Conservation (phyloP, 2,113 vertebrate species). For the Chionomys nivalis region DNA sequence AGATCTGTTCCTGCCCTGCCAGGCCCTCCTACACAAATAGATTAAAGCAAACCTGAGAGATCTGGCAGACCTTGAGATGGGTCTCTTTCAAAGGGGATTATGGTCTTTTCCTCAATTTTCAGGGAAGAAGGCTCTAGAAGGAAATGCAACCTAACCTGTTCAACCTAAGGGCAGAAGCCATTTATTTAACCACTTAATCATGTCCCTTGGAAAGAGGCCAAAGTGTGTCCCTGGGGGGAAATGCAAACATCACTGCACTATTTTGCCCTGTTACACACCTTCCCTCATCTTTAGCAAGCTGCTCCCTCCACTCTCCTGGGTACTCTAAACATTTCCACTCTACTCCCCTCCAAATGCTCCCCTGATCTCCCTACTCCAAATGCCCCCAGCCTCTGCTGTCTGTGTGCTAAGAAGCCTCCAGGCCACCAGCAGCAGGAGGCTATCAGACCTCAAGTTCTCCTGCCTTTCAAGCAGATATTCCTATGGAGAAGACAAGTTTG, state of each 20-base stretch:
- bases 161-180: conserved; percentile 12
- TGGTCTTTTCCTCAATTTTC: neutral
- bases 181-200: neutral
- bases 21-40: conserved; percentile 50
- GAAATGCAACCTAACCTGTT: conserved; percentile 51
- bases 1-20: neutral
- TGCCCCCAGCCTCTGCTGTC: neutral
- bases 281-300: neutral
- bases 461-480: neutral
- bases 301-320: neutral
- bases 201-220: neutral
- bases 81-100: conserved; percentile 47
- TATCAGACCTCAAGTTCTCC: neutral
- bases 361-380: neutral
- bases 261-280: neutral
- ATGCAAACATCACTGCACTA: neutral
- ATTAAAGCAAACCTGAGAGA: conserved; percentile 71
- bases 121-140: neutral
- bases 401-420: neutral
- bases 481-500: neutral
- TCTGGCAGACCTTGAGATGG: neutral
- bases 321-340: neutral
- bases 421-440: neutral
- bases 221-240: neutral
- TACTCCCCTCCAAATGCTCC: neutral